A percentile compares a stretch with the other conserved stretches of the same genome.
Conservation (phyloP, 2,113 vertebrate species). For the Asarcornis scutulata region DNA sequence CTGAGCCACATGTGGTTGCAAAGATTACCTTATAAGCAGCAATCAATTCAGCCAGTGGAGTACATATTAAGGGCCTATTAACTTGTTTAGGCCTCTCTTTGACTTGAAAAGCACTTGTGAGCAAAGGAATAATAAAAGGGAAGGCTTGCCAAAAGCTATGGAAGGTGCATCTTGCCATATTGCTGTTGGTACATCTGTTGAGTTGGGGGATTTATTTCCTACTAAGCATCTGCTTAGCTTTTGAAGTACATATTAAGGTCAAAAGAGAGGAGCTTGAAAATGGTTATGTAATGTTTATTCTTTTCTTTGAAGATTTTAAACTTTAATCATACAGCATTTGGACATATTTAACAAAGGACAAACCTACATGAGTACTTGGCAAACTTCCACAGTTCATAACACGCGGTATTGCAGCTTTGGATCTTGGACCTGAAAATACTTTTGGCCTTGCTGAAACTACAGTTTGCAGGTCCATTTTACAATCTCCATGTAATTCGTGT, state of each 20-base stretch:
- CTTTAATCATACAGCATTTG: constrained; percentile 57
- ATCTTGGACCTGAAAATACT: not conserved
- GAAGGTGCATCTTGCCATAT: constrained; percentile 47
- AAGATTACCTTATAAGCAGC: constrained; percentile 75
- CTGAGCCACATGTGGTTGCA: constrained; percentile 65
- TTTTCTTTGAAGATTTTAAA: constrained; percentile 73
- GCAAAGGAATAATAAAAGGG: constrained; percentile 67
- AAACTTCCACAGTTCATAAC: not conserved
- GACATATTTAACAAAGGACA: constrained; percentile 43
- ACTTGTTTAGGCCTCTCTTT: constrained; percentile 75
- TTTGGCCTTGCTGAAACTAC: not conserved
- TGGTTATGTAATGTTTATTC: constrained; percentile 70
- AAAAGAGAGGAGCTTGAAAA: constrained; percentile 67
- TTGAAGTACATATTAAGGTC: constrained; percentile 73
- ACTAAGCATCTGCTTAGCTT: constrained; percentile 72
- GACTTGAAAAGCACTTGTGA: constrained; percentile 69
- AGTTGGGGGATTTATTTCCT: constrained; percentile 74
- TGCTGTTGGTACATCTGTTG: constrained; percentile 64
- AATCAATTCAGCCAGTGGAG: constrained; percentile 71
- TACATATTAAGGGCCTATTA: constrained; percentile 65
- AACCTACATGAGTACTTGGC: constrained; percentile 34
- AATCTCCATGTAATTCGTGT: not conserved
- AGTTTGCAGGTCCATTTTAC: not conserved
- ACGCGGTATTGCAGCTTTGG: not conserved
- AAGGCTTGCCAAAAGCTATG: constrained; percentile 73